These are phyloP conservation scores for Mesitornis unicolor DNA, from an alignment of 2,113 vertebrate genomes.

Conservation along the genomic window DNA sequence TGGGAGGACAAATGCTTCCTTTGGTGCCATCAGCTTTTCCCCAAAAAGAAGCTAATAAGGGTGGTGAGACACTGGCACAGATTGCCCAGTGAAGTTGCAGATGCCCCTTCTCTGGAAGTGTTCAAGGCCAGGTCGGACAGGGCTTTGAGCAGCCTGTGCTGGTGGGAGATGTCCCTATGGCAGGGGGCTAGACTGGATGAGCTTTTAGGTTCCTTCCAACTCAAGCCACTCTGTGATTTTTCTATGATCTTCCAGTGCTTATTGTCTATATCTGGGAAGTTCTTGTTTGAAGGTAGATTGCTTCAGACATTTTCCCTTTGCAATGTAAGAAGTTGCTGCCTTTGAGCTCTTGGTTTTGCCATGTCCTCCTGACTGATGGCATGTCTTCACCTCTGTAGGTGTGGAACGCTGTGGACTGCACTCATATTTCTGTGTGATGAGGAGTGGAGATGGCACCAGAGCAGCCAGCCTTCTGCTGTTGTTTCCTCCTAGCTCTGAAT, in stretches of 20 bases:
- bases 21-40: background rate
- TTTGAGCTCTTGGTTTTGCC: background rate
- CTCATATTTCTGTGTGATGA: background rate
- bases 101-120: too few species aligned
- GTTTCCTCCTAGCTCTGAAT: background rate
- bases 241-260: background rate
- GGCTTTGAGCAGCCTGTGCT: too few species aligned
- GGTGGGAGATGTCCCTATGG: too few species aligned
- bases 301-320: background rate
- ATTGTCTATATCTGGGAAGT: background rate
- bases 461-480: background rate
- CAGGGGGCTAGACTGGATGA: too few species aligned
- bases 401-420: background rate
- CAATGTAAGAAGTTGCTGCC: background rate
- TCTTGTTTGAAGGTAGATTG: background rate
- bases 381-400: fast-evolving
- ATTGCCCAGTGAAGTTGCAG: too few species aligned
- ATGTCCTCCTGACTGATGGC: background rate
- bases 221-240: background rate
- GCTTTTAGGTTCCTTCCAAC: background rate
- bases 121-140: too few species aligned
- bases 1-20: background rate
- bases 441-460: background rate
- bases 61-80: too few species aligned
- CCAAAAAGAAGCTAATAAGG: too few species aligned